These are phyloP conservation scores for Hirtodrosophila cameraria DNA, from an alignment of 2,888 invertebrate species.

Conservation along the genomic window DNA sequence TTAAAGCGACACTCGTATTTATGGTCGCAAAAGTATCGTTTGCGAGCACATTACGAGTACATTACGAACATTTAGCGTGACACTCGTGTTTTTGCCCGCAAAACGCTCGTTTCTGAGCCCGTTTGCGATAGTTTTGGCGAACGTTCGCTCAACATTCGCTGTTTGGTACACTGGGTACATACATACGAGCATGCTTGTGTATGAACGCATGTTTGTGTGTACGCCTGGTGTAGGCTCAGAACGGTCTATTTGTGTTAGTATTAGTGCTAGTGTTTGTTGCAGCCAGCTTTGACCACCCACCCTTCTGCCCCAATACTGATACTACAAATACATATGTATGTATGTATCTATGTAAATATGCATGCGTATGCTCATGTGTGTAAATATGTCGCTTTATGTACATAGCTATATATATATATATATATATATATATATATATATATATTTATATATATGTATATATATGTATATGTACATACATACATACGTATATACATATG, in stretches of 20 bases:
- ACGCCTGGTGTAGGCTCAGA: slow-evolving; percentile 4
- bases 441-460: background rate
- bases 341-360: slow-evolving; percentile 6
- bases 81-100: no score
- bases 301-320: background rate
- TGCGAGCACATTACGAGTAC: no score
- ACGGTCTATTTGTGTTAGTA: background rate
- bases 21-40: no score
- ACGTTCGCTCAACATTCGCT: no score
- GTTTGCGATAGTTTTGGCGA: no score
- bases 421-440: slow-evolving; percentile 1
- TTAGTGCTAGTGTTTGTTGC: background rate
- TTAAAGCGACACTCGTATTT: no score
- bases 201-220: no score
- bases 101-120: no score
- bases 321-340: background rate
- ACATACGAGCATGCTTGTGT: no score
- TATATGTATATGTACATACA: background rate
- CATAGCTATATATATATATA: slow-evolving; percentile 6
- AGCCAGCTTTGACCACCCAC: background rate
- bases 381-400: no score
- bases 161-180: no score
- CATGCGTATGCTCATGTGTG: background rate
- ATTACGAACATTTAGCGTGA: no score
- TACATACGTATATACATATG: background rate